phyloP scores from a whole-genome alignment of 1,140 invertebrate species.

The Sycophaga agraensis region DNA sequence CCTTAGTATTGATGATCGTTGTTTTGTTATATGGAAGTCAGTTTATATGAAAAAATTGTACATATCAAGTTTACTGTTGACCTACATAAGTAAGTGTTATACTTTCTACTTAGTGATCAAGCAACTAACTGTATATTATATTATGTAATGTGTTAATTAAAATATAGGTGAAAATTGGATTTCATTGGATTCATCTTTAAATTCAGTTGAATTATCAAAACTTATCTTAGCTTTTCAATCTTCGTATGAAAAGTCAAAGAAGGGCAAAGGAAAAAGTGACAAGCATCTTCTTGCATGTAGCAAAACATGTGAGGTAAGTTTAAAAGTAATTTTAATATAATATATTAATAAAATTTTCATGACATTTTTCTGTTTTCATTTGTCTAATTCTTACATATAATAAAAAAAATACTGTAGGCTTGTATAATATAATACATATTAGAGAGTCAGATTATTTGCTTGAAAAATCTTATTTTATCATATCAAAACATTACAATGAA shows the following conservation, averaged over 20 bases:
- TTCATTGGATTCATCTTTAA: slow-evolving; percentile 36
- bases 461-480: no score
- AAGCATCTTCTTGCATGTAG: slow-evolving; percentile 28
- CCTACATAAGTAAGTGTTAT: slow-evolving; percentile 54
- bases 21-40: slow-evolving; percentile 60
- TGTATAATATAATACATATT: no score
- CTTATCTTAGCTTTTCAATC: slow-evolving; percentile 40
- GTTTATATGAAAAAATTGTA: slow-evolving; percentile 59
- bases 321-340: no score
- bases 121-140: neutral
- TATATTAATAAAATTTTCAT: no score
- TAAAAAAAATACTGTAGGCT: no score
- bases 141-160: no score
- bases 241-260: slow-evolving; percentile 47
- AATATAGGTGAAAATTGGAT: slow-evolving; percentile 46
- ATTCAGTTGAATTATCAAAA: slow-evolving; percentile 40
- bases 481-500: no score
- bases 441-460: no score
- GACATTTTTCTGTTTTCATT: no score
- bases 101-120: neutral
- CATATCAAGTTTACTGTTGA: slow-evolving; percentile 54
- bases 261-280: slow-evolving; percentile 49
- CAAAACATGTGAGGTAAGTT: slow-evolving; percentile 5
- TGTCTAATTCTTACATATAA: no score
- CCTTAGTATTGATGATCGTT: slow-evolving; percentile 54